Conservation (phyloP, 2,113 vertebrate genomes). For the Eptesicus fuscus region DNA sequence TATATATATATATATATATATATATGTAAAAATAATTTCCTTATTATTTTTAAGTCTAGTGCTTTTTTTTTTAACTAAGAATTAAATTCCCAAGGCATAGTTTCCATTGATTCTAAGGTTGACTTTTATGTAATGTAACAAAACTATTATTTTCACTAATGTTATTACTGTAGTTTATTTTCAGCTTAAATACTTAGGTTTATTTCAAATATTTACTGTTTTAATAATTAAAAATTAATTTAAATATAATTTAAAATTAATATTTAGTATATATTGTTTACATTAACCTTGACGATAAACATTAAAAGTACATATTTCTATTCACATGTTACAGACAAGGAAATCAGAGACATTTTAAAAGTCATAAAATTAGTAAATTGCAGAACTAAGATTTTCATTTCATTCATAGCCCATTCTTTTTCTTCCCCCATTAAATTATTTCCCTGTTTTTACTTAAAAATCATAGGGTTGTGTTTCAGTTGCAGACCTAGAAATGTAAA, state of each 20-base stretch:
- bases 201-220: conserved; percentile 19
- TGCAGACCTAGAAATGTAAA: conserved; percentile 29
- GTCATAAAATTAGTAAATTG: not conserved
- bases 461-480: conserved; percentile 9
- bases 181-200: not conserved
- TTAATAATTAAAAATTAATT: not conserved
- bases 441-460: not conserved
- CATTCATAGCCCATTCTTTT: not conserved
- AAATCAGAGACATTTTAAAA: not conserved
- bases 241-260: not conserved
- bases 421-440: not conserved
- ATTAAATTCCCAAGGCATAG: not conserved
- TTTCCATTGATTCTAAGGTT: not conserved
- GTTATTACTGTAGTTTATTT: not conserved
- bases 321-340: not conserved
- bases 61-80: not conserved
- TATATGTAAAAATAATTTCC: not conserved
- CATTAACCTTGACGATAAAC: not conserved
- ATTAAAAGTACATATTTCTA: not conserved
- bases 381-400: not conserved
- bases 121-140: not conserved
- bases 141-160: not conserved
- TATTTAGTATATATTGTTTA: not conserved
- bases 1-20: not conserved
- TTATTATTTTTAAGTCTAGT: not conserved